A percentile compares a stretch with the other conserved stretches of the same genome.
These are phyloP conservation scores for Linurgus olivaceus DNA, from an alignment of 2,797 vertebrate species.

Conservation along the genomic window DNA sequence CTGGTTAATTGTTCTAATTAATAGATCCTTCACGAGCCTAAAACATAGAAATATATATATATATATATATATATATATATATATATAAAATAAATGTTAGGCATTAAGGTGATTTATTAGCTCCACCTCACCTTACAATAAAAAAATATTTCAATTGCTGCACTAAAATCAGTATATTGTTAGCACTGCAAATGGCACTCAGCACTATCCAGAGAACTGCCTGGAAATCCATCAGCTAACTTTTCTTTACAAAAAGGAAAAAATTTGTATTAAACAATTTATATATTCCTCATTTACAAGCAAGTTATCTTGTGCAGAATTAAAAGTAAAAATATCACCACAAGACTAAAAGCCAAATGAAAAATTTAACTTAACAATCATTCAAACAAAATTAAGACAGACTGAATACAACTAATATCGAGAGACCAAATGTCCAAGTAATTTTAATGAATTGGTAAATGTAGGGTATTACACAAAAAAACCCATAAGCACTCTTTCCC, in stretches of 20 bases:
- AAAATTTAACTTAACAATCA: background rate
- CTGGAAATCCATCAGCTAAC: background rate
- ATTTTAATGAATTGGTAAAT: background rate
- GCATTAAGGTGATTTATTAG: background rate
- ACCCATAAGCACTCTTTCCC: background rate
- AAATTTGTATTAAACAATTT: background rate
- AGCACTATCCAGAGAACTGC: background rate
- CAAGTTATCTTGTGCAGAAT: background rate
- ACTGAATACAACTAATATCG: background rate
- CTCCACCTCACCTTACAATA: background rate
- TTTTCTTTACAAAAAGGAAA: background rate
- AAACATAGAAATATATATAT: background rate
- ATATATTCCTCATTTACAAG: background rate
- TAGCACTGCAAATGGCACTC: background rate
- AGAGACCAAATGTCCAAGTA: background rate
- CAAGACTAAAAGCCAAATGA: background rate
- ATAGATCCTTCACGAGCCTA: background rate
- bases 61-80: background rate
- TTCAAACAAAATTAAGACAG: background rate
- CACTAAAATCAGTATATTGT: background rate
- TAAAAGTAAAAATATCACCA: background rate
- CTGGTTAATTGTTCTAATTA: background rate
- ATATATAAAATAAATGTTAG: background rate
- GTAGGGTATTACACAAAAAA: background rate
- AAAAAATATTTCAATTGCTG: background rate